phyloP scores from a whole-genome alignment of 2,888 invertebrate genomes.

The Andrena hattorfiana region DNA sequence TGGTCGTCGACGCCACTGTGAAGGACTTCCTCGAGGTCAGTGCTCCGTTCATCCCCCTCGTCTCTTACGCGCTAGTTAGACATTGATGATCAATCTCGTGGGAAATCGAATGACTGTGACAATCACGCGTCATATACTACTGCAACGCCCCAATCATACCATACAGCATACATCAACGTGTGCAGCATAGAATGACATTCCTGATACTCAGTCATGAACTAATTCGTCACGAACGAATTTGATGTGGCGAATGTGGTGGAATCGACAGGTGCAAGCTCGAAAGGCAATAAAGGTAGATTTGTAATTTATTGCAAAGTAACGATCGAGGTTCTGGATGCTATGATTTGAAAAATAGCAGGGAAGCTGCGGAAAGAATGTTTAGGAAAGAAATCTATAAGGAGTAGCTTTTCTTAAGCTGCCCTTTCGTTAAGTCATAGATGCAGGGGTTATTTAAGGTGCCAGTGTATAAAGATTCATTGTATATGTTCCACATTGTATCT shows the following conservation, averaged over 20 bases:
- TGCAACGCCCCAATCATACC: constrained; percentile 20
- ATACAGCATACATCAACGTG: constrained; percentile 7
- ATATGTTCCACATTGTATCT: constrained; percentile 27
- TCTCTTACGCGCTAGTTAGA: background rate
- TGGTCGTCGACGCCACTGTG: constrained; percentile 96
- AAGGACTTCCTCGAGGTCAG: constrained; percentile 94
- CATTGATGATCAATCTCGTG: constrained; percentile 15
- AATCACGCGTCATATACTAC: constrained; percentile 32
- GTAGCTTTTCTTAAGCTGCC: background rate
- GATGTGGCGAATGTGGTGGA: background rate
- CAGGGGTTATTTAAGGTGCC: constrained; percentile 21
- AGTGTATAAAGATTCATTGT: constrained; percentile 14
- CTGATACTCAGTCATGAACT: background rate
- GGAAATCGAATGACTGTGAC: constrained; percentile 26
- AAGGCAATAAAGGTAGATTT: constrained; percentile 20
- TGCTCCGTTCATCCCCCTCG: constrained; percentile 54
- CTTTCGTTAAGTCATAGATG: background rate
- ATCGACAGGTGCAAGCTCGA: constrained; percentile 41
- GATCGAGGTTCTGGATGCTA: background rate
- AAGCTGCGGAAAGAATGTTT: too few relatives aligned
- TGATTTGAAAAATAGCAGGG: background rate
- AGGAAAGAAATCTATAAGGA: too few relatives aligned
- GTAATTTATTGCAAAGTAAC: background rate
- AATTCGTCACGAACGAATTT: background rate
- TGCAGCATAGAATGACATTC: constrained; percentile 5